Conservation (phyloP, 2,797 vertebrate genomes). For the Cossypha heuglini region DNA sequence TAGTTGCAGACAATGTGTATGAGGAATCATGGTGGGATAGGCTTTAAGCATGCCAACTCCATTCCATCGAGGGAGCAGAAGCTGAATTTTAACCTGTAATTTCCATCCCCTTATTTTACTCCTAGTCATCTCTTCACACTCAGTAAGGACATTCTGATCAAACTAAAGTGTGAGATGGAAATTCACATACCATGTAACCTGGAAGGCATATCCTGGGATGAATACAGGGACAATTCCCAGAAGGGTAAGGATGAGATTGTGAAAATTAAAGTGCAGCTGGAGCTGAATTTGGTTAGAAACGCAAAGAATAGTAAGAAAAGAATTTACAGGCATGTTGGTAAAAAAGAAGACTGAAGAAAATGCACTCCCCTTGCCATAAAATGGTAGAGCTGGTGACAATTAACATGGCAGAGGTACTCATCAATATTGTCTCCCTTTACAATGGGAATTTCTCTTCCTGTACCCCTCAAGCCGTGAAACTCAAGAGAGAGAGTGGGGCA, state of each 20-base stretch:
- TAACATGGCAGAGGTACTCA: accelerated
- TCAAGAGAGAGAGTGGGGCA: accelerated
- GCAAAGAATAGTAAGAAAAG: background rate
- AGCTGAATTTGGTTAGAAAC: background rate
- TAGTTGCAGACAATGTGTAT: accelerated
- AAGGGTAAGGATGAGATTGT: background rate
- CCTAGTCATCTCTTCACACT: background rate
- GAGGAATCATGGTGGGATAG: background rate
- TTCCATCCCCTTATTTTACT: background rate
- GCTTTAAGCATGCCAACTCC: background rate
- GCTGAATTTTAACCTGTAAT: background rate
- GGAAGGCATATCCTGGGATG: background rate
- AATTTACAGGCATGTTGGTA: background rate
- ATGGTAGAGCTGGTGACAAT: background rate
- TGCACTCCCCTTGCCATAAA: background rate
- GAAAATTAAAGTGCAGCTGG: background rate
- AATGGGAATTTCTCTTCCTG: background rate
- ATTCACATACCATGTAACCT: background rate
- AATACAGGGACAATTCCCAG: background rate
- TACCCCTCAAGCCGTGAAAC: background rate
- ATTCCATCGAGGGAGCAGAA: background rate
- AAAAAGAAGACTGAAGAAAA: background rate
- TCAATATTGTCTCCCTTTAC: background rate
- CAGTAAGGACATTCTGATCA: background rate
- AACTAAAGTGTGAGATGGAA: background rate